Conservation (phyloP, 2,113 vertebrate species). For the Percopsis transmontana region DNA sequence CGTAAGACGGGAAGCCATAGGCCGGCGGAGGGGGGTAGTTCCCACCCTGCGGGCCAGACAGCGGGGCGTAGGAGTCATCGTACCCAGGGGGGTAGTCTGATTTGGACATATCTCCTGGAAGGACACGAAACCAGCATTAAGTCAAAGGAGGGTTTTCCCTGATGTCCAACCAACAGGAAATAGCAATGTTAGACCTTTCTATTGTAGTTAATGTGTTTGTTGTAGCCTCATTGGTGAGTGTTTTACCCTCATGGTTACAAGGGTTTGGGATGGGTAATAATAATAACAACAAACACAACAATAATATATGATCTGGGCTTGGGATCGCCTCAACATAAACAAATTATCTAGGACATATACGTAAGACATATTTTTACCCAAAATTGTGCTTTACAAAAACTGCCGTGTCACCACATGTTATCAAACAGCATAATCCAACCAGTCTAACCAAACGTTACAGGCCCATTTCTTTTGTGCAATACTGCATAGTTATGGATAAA, state of each 20-base stretch:
- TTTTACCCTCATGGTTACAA: neutral
- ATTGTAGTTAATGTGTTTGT: neutral
- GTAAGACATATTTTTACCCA: conserved; percentile 35
- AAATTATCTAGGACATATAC: too few species aligned
- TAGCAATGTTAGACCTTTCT: too few species aligned
- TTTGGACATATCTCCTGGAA: conserved; percentile 79
- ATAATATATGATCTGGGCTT: neutral
- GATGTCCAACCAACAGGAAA: too few species aligned
- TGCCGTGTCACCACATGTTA: neutral
- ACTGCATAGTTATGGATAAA: too few species aligned
- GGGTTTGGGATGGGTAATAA: neutral
- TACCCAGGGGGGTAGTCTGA: conserved; percentile 86
- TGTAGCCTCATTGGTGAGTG: neutral
- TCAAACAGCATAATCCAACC: too few species aligned
- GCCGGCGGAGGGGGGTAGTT: conserved; percentile 72
- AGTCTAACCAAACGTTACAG: neutral
- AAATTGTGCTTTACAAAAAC: conserved; percentile 15
- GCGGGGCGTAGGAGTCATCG: conserved; percentile 76
- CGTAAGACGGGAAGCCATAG: conserved; percentile 69
- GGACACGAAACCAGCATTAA: too few species aligned
- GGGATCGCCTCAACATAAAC: neutral
- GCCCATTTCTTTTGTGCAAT: conserved; percentile 13
- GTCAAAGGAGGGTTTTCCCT: neutral
- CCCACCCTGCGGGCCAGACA: conserved; percentile 70
- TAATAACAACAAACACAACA: neutral